Evolutionary conservation across 2,797 vertebrate species (phyloP), one percentile per base, ranked within the genome.

Genomic region (Calcarius lapponicus): DNA sequence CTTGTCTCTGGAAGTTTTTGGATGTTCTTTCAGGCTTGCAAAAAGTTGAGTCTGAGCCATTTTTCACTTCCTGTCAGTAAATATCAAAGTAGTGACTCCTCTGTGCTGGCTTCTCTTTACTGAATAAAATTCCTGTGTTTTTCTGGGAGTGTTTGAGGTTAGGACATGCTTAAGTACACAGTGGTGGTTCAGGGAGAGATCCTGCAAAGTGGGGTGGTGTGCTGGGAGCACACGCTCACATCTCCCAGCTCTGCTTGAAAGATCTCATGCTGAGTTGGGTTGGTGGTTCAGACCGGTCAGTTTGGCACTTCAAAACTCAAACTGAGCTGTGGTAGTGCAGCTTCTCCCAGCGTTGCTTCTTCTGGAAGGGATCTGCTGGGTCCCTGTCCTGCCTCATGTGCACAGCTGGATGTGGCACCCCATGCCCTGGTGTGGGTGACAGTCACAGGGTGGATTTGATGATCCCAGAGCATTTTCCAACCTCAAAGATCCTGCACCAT

Each of bases 21-120:
- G 82, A 79, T 76, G 56, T 91, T 57, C 72, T 92, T 90, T 94
- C 73, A 67, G 87, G 34, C 73, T 90, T 79, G 62, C 45, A 71
- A 13, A 56, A 92, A 86, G 73, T 90, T 96, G 95, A 94, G 69
- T 11, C 56, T 7, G 92, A 93, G 92, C 87, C 73, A 85, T 96
- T 90, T 96, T 86, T 93, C 54, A 70, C 89, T 95, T 92, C 82
- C 92, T 96, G 91, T 92, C 90, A 93, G 87, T 92, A 91, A 96
- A 95, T 90, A 95, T 94, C 85, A 82, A 96, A 91, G 87, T n/a
- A 86, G 62, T 84, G 86, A 84, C 80, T 81, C 81, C 54, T 94
- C 38, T 90, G 45, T 76, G 47, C 84, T 80, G 82, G 13, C 34
- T 87, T 65, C 43, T 95, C 86, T 51, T 73, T 62, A 9, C 58